These are phyloP conservation scores for Etheostoma nigrum DNA, from an alignment of 2,797 vertebrate genomes.

Conservation along the genomic window DNA sequence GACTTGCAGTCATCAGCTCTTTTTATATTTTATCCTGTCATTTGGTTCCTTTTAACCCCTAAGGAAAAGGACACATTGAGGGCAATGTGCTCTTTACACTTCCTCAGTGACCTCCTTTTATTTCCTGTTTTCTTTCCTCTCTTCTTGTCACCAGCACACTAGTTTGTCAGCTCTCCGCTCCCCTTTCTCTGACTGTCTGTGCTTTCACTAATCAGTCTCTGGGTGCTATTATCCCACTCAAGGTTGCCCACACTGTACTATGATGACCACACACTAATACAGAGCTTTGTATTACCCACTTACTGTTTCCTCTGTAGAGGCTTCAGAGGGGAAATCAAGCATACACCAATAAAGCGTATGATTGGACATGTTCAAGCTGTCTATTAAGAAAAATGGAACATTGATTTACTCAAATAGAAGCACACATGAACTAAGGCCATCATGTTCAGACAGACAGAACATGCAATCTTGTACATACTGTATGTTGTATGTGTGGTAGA, in stretches of 20 bases:
- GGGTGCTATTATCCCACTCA: conserved; percentile 65
- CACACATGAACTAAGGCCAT: neutral
- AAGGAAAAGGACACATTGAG: neutral
- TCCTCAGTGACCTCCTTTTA: conserved; percentile 3
- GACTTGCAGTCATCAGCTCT: neutral
- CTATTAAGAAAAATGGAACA: conserved; percentile 6
- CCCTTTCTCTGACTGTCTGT: conserved; percentile 17
- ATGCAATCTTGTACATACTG: conserved; percentile 5
- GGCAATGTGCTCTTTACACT: conserved; percentile 4
- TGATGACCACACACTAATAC: conserved; percentile 38
- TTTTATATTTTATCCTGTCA: neutral
- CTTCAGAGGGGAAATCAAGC: conserved; percentile 28
- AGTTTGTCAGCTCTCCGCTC: neutral
- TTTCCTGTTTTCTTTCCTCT: neutral
- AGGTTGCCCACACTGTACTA: conserved; percentile 56
- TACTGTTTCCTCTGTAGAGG: conserved; percentile 20
- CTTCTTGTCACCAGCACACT: neutral
- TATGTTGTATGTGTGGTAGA: conserved; percentile 1
- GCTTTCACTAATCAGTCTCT: conserved; percentile 55
- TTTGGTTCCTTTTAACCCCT: neutral
- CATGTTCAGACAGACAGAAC: neutral
- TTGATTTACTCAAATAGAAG: conserved; percentile 13
- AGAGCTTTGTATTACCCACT: conserved; percentile 33
- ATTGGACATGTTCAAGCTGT: conserved; percentile 9
- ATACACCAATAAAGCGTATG: neutral